These are phyloP conservation scores for Porphyrio hochstetteri DNA, from an alignment of 2,113 vertebrate species.

Conservation along the genomic window DNA sequence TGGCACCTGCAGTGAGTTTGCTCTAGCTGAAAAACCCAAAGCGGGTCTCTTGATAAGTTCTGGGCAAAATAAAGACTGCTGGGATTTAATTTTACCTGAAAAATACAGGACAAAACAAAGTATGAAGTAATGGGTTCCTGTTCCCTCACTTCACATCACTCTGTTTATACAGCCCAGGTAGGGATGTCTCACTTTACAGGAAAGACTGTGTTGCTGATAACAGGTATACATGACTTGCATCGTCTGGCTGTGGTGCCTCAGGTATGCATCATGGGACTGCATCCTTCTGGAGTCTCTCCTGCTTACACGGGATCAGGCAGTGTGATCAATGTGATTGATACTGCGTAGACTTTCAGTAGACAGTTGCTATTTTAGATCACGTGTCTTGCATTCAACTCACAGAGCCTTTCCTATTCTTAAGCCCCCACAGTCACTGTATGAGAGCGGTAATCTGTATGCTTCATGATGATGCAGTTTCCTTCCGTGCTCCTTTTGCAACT, in stretches of 20 bases:
- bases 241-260: not conserved
- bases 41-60: not conserved
- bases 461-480: not conserved
- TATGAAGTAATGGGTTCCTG: not conserved
- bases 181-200: not conserved
- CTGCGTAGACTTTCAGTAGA: not conserved
- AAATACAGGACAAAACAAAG: not conserved
- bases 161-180: not conserved
- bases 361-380: not conserved
- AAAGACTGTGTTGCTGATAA: not conserved
- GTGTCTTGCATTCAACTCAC: not conserved
- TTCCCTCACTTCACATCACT: not conserved
- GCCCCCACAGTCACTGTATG: not conserved
- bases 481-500: not conserved
- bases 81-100: not conserved
- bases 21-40: not conserved
- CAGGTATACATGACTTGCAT: not conserved
- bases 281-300: not conserved
- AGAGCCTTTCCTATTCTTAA: not conserved
- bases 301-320: accelerated
- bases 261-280: too few species aligned
- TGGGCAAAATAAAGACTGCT: not conserved
- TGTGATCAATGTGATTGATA: not conserved
- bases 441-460: not conserved
- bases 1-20: not conserved